Conservation (phyloP, 1,140 invertebrate species). For the Apis florea region DNA sequence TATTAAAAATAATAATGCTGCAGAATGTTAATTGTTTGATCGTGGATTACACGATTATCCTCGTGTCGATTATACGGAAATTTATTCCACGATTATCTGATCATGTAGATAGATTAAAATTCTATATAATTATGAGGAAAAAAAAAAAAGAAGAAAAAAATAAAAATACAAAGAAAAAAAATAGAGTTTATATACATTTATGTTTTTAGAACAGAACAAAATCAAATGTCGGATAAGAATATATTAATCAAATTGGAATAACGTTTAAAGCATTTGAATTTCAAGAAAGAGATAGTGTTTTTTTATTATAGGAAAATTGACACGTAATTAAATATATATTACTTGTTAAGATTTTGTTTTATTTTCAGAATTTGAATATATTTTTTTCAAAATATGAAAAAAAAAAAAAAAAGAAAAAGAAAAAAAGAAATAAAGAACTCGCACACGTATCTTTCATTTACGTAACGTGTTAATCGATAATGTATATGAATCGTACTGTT, state of each 20-base stretch:
- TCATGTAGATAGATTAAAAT: not conserved
- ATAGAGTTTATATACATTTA: too few species aligned
- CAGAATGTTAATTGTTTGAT: not conserved
- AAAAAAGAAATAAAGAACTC: too few species aligned
- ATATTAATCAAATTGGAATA: not conserved
- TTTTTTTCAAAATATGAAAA: not conserved
- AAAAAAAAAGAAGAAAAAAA: too few species aligned
- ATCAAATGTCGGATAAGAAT: not conserved
- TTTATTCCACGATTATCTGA: not conserved
- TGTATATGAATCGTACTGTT: too few species aligned
- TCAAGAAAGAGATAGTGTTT: not conserved
- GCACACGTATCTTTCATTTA: not conserved
- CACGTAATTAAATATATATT: not conserved
- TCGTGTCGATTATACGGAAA: not conserved
- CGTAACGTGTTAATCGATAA: not conserved
- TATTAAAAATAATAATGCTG: conserved; percentile 1
- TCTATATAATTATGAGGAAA: not conserved
- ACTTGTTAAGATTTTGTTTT: not conserved
- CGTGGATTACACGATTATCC: not conserved
- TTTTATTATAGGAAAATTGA: too few species aligned
- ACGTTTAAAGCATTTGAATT: too few species aligned
- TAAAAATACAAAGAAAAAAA: too few species aligned
- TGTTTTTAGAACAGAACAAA: too few species aligned
- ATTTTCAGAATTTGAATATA: not conserved
- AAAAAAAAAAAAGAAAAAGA: too few species aligned